Percentiles rank a stretch among this genome's conserved stretches.
Conservation (phyloP, 1,140 invertebrate species). For the Meloidogyne hapla region DNA sequence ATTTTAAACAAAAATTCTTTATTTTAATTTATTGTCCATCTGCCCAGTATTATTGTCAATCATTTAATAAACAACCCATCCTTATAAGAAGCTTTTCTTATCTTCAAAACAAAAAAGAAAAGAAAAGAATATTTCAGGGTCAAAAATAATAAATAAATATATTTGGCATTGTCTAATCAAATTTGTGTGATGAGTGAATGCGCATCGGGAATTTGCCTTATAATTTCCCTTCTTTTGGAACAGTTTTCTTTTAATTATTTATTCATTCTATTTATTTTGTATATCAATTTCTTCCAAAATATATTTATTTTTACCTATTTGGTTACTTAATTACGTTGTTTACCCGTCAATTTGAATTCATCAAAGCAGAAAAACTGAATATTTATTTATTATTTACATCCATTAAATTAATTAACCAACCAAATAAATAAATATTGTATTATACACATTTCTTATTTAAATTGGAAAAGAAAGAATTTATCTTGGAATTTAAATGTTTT, state of each 20-base stretch:
- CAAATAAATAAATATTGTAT: too few species aligned
- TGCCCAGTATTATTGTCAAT: neutral
- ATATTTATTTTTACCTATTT: too few species aligned
- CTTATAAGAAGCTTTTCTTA: neutral
- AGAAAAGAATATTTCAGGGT: constrained; percentile 7
- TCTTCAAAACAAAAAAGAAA: constrained; percentile 10
- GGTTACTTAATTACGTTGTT: neutral
- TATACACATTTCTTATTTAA: too few species aligned
- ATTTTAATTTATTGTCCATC: constrained; percentile 6
- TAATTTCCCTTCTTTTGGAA: neutral
- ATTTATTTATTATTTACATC: too few species aligned
- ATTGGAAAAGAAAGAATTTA: too few species aligned
- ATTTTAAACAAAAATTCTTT: neutral
- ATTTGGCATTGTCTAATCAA: neutral
- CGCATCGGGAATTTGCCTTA: neutral
- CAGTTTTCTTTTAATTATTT: constrained; percentile 15
- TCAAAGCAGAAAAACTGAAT: neutral
- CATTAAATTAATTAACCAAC: too few species aligned
- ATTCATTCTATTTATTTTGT: neutral
- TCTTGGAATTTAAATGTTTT: too few species aligned
- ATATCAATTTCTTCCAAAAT: neutral
- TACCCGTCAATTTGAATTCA: neutral
- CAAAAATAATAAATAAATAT: neutral
- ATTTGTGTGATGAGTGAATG: constrained; percentile 6
- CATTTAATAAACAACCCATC: too few species aligned